Conservation (phyloP, 2,113 vertebrate species). For the Gymnocephalus cernua region DNA sequence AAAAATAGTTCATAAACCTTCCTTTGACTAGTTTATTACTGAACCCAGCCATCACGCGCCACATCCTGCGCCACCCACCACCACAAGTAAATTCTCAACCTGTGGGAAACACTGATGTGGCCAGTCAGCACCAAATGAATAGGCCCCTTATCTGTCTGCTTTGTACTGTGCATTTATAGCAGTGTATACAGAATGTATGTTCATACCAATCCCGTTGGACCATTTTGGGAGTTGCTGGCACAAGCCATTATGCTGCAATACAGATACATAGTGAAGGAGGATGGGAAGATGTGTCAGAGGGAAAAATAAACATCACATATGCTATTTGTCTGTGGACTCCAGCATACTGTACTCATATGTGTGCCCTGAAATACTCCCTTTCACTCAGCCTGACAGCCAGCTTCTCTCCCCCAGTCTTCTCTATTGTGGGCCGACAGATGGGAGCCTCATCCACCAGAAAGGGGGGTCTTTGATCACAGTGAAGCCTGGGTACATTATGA, state of each 20-base stretch:
- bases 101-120: too few species aligned
- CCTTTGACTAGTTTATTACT: too few species aligned
- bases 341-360: conserved; percentile 47
- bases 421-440: conserved; percentile 53
- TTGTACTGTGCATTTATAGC: conserved; percentile 32
- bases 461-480: conserved; percentile 79
- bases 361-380: conserved; percentile 25
- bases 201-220: conserved; percentile 46
- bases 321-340: conserved; percentile 49
- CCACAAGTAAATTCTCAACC: too few species aligned
- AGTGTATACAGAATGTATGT: conserved; percentile 14
- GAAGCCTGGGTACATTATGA: conserved; percentile 65
- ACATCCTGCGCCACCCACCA: too few species aligned
- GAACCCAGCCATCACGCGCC: too few species aligned
- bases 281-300: conserved; percentile 35
- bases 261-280: conserved; percentile 11
- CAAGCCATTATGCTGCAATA: conserved; percentile 39
- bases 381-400: conserved; percentile 63
- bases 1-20: too few species aligned
- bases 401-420: conserved; percentile 31
- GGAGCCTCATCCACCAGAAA: conserved; percentile 52
- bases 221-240: conserved; percentile 43
- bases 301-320: conserved; percentile 50
- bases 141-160: conserved; percentile 30
- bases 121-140: conserved; percentile 22